A percentile compares a stretch with the other conserved stretches of the same genome.
Conservation (phyloP, 2,113 vertebrate species). For the Chitala chitala region DNA sequence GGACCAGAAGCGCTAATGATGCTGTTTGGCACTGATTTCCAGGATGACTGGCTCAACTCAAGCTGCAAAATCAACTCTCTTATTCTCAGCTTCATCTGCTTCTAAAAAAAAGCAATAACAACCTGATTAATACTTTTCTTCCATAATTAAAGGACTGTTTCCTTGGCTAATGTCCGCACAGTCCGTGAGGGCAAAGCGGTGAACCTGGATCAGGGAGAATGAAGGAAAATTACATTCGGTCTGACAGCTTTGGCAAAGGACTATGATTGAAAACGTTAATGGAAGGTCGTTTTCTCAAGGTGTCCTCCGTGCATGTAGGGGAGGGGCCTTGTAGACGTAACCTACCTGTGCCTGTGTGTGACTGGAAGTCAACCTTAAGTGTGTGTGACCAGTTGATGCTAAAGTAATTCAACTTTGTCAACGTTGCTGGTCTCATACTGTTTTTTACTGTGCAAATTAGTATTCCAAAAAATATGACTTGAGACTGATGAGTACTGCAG, state of each 20-base stretch:
- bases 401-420: not conserved
- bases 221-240: not conserved
- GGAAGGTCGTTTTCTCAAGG: not conserved
- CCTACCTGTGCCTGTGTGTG: not conserved
- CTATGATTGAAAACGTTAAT: too few relatives aligned
- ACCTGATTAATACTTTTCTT: not conserved
- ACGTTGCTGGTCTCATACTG: too few relatives aligned
- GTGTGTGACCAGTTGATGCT: not conserved
- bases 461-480: too few relatives aligned
- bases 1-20: not conserved
- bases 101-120: not conserved
- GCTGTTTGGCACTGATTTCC: not conserved
- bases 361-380: not conserved
- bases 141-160: conserved; percentile 5
- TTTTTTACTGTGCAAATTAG: too few relatives aligned
- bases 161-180: not conserved
- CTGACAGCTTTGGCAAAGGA: not conserved
- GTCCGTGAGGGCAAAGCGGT: not conserved
- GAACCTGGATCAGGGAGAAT: conserved; percentile 1
- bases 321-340: not conserved
- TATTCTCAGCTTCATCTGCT: too few relatives aligned
- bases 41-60: not conserved
- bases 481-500: too few relatives aligned
- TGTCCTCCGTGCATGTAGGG: not conserved
- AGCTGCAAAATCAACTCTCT: not conserved